Evolutionary conservation across 2,888 invertebrate species (phyloP), one percentile per base, ranked within the genome.

Genomic region (Platycheirus albimanus): DNA sequence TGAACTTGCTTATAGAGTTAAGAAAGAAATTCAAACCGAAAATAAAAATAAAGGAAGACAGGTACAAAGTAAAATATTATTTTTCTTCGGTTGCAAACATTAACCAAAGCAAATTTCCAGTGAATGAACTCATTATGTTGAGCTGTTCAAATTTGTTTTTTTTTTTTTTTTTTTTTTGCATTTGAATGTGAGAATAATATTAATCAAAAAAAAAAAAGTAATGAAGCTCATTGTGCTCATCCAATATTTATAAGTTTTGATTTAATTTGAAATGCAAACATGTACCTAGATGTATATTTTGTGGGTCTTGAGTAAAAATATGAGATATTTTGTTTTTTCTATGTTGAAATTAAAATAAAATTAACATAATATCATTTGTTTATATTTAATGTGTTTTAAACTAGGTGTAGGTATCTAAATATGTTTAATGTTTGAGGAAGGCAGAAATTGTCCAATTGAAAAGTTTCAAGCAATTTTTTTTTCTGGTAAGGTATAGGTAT

Each of bases 101-200:
- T 69, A 66, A 76, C 64, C 76, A 80, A 80, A 56, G 17, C 24
- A 64, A 54, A 51, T 51, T n/a, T 70, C 56, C 75, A 80, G 75
- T 61, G 56, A 52, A 41, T 41, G 33, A 69, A 69, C 49, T 58
- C 38, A 38, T 58, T 58, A 2, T 58, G 24, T 58, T 41, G 58
- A 56, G 20, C n/a, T n/a, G n/a, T 54, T 19, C 10, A 33, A 43
- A 67, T 2, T 41, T 5, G n/a, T n/a, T 17, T 15, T 51, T 20
- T 33, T 15, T 3, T 1, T 6, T 8, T 5, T 36, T 24, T 19
- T 54, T n/a, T 24, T 41, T 56, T 33, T 19, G 38, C 10, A 38
- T 38, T 38, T 20, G 6, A 20, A 36, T 51, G 17, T 19, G 19
- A 13, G n/a, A 36, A n/a, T 6, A 8, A 13, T 38, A 54, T 24